phyloP scores from a whole-genome alignment of 2,888 invertebrate species.

The Watsonalla binaria region DNA sequence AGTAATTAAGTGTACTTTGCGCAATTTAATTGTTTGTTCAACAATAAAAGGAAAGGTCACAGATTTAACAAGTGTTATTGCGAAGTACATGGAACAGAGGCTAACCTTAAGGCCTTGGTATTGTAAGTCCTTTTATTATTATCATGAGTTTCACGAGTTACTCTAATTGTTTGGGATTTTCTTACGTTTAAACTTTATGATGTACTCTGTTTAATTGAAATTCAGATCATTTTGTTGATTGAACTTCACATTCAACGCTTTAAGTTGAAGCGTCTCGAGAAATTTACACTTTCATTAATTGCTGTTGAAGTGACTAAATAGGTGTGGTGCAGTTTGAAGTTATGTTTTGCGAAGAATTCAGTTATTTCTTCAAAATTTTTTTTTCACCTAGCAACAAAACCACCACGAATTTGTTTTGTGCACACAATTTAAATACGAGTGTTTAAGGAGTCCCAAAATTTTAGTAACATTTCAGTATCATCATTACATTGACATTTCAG shows the following conservation, averaged over 20 bases:
- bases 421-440: too few species aligned
- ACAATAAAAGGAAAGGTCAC: constrained; percentile 16
- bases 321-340: too few species aligned
- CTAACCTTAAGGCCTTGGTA: neutral
- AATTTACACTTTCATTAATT: neutral
- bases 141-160: neutral
- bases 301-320: neutral
- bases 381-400: too few species aligned
- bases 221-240: neutral
- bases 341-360: too few species aligned
- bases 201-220: neutral
- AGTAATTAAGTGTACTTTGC: constrained; percentile 15
- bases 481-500: too few species aligned
- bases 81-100: neutral
- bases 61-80: constrained; percentile 9
- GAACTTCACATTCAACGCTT: neutral
- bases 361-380: too few species aligned
- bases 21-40: constrained; percentile 23
- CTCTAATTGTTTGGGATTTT: neutral
- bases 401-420: too few species aligned
- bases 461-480: too few species aligned
- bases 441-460: too few species aligned
- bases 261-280: neutral
- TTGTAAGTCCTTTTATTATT: neutral
- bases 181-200: neutral